phyloP scores from a whole-genome alignment of 2,888 invertebrate genomes.

The Lasioglossum vierecki region DNA sequence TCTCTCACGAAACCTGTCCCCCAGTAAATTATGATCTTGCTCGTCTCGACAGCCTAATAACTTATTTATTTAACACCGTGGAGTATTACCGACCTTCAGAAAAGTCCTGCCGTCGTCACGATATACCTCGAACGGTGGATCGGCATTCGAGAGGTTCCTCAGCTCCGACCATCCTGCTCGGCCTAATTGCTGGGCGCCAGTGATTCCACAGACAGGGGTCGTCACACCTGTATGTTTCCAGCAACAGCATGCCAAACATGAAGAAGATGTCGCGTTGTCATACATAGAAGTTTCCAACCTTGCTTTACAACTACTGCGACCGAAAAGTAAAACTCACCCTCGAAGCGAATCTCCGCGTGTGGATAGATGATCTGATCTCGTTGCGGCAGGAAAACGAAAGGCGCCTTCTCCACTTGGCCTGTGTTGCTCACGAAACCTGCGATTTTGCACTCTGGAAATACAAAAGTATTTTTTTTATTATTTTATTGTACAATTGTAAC shows the following conservation, averaged over 20 bases:
- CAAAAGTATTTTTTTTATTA: neutral
- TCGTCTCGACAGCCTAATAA: constrained; percentile 24
- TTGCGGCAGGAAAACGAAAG: constrained; percentile 93
- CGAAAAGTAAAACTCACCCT: constrained; percentile 85
- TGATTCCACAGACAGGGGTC: constrained; percentile 93
- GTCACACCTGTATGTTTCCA: constrained; percentile 86
- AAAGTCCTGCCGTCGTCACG: constrained; percentile 93
- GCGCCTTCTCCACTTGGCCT: constrained; percentile 90
- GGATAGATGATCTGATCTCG: constrained; percentile 95
- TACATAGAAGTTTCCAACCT: no score
- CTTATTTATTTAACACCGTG: constrained; percentile 34
- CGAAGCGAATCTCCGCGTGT: constrained; percentile 93
- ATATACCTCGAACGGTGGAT: constrained; percentile 92
- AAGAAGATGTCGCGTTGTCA: neutral
- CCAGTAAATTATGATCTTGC: constrained; percentile 27
- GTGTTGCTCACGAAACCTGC: constrained; percentile 91
- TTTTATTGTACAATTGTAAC: no score
- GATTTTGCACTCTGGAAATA: constrained; percentile 90
- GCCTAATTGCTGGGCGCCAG: constrained; percentile 92
- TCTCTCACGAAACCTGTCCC: neutral
- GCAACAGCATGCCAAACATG: neutral
- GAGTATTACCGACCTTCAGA: constrained; percentile 87
- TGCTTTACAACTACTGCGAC: neutral
- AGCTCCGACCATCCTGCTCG: constrained; percentile 92
- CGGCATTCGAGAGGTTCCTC: constrained; percentile 90